These are phyloP conservation scores for Calameuta pallipes DNA, from an alignment of 2,888 invertebrate genomes.

Conservation along the genomic window DNA sequence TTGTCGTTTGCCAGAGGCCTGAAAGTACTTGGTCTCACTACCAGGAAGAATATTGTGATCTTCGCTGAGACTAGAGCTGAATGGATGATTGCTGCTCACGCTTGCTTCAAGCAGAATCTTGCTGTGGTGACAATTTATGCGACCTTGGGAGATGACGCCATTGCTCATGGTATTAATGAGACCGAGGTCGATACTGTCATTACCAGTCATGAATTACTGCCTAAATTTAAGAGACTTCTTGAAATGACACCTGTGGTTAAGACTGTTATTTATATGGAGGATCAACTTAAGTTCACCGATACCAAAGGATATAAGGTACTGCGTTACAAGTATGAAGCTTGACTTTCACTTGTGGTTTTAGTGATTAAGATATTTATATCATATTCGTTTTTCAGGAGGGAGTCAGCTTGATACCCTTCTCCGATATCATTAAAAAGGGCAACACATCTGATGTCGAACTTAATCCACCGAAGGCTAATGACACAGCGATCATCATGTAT, in stretches of 20 bases:
- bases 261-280: slow-evolving; percentile 88
- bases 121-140: slow-evolving; percentile 96
- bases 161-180: slow-evolving; percentile 96
- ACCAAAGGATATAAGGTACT: slow-evolving; percentile 74
- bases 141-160: slow-evolving; percentile 95
- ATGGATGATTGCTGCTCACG: slow-evolving; percentile 97
- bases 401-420: slow-evolving; percentile 80
- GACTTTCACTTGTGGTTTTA: background rate
- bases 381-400: slow-evolving; percentile 64
- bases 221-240: slow-evolving; percentile 87
- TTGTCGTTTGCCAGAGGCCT: slow-evolving; percentile 87
- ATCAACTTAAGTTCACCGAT: slow-evolving; percentile 82
- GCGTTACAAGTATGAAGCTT: background rate
- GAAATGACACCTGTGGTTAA: slow-evolving; percentile 79
- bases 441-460: slow-evolving; percentile 49
- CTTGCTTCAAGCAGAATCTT: slow-evolving; percentile 90
- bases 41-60: slow-evolving; percentile 84
- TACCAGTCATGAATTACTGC: slow-evolving; percentile 91
- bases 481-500: slow-evolving; percentile 98
- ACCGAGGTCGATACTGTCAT: slow-evolving; percentile 94
- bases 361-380: background rate
- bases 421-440: slow-evolving; percentile 75
- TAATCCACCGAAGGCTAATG: slow-evolving; percentile 75
- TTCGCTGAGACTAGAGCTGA: slow-evolving; percentile 98
- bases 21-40: slow-evolving; percentile 79